Percentiles rank a stretch among this genome's conserved stretches.
These are phyloP conservation scores for Chaetodon trifascialis DNA, from an alignment of 2,113 vertebrate species.

Conservation along the genomic window DNA sequence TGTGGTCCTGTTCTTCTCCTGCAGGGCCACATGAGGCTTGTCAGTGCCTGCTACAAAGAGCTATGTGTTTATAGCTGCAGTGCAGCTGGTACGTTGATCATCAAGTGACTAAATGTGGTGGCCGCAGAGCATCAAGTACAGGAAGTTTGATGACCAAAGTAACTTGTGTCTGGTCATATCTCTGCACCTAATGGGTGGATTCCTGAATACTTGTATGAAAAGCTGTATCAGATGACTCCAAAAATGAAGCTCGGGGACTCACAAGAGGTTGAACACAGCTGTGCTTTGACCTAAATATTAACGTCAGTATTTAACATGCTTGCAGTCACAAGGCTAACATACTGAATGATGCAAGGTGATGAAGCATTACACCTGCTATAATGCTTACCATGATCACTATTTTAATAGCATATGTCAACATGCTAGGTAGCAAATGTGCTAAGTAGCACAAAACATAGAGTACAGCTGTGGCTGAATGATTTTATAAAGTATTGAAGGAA, in stretches of 20 bases:
- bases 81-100: background rate
- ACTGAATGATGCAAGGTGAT: no score
- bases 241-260: no score
- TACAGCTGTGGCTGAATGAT: background rate
- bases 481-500: background rate
- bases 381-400: background rate
- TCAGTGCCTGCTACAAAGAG: slow-evolving; percentile 15
- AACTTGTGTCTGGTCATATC: background rate
- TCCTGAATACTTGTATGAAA: background rate
- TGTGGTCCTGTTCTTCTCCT: slow-evolving; percentile 8
- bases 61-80: slow-evolving; percentile 33
- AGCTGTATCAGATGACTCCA: background rate
- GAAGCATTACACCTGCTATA: background rate
- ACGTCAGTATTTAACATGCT: background rate
- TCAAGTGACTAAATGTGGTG: background rate
- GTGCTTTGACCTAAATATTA: background rate
- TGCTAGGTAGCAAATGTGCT: background rate
- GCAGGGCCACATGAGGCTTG: slow-evolving; percentile 35
- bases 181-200: background rate
- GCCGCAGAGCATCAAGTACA: slow-evolving; percentile 2
- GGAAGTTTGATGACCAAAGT: background rate
- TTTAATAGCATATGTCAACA: background rate
- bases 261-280: no score
- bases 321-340: no score
- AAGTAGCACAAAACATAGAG: background rate